phyloP scores from a whole-genome alignment of 37 sponge, comb jelly and placozoan genomes.

The Hormiphora californensis region DNA sequence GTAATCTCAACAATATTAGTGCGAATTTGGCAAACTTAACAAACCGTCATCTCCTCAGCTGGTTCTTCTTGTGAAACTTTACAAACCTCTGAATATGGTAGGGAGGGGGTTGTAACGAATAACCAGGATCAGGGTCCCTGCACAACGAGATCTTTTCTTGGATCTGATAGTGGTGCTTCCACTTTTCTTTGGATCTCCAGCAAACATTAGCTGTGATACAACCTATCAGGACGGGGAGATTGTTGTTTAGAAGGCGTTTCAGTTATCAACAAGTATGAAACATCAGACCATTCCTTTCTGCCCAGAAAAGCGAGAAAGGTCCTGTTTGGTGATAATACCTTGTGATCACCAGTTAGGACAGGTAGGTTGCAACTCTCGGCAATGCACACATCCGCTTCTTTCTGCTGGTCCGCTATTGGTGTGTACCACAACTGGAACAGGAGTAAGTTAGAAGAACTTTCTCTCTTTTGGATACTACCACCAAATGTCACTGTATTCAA shows the following conservation, averaged over 20 bases:
- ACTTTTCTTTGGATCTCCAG: neutral
- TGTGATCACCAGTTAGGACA: slow-evolving; percentile 2
- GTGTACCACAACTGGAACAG: slow-evolving; percentile 28
- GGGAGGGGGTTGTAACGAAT: neutral
- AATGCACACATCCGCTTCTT: neutral
- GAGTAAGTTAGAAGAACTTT: neutral
- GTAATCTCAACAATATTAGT: no score
- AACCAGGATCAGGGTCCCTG: neutral
- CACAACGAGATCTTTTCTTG: neutral
- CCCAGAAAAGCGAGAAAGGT: neutral
- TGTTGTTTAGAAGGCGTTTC: neutral
- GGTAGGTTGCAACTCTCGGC: slow-evolving; percentile 8
- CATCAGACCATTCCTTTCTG: neutral
- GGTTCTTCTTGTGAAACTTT: no score
- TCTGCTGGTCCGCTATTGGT: neutral
- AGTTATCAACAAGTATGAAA: neutral
- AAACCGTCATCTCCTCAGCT: no score
- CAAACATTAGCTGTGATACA: neutral
- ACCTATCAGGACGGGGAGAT: neutral
- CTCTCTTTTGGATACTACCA: neutral
- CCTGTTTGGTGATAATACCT: neutral
- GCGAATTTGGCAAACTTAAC: no score
- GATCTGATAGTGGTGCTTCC: neutral
- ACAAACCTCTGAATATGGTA: neutral
- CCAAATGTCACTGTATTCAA: neutral